Evolutionary conservation across 1,140 invertebrate genomes (phyloP).

Genomic region (Calliphora vicina): DNA sequence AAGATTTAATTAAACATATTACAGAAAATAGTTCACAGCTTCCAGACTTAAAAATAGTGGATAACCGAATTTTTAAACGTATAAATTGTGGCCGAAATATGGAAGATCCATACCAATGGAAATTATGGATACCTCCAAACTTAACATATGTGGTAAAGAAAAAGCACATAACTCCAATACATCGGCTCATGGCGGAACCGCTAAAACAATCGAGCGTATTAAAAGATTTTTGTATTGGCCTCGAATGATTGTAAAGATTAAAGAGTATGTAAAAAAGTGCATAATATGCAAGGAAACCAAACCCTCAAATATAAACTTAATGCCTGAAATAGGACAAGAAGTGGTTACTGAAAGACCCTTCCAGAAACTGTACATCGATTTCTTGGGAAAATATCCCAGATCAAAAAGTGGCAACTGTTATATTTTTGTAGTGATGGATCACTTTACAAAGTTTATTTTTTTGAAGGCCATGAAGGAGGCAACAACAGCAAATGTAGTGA

Average conservation of each 20-base stretch:
- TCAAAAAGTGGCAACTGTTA: too few relatives aligned
- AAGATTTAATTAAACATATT: neutral
- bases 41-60: conserved; percentile 17
- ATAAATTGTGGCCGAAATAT: neutral
- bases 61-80: neutral
- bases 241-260: neutral
- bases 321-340: too few relatives aligned
- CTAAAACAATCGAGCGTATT: neutral
- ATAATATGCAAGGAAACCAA: neutral
- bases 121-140: conserved; percentile 25
- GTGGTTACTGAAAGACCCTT: too few relatives aligned
- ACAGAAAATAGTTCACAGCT: neutral
- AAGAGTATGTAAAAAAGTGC: conserved; percentile 1
- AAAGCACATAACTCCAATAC: neutral
- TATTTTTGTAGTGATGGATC: too few relatives aligned
- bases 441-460: conserved; percentile 10
- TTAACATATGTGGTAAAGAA: neutral
- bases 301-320: neutral
- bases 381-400: too few relatives aligned
- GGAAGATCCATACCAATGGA: neutral
- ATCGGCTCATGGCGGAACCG: neutral
- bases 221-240: conserved; percentile 20
- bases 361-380: too few relatives aligned
- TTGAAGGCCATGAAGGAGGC: neutral
- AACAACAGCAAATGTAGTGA: neutral